A percentile compares a stretch with the other conserved stretches of the same genome.
phyloP scores from a whole-genome alignment of 1,140 invertebrate genomes.

The Pristionchus pacificus region DNA sequence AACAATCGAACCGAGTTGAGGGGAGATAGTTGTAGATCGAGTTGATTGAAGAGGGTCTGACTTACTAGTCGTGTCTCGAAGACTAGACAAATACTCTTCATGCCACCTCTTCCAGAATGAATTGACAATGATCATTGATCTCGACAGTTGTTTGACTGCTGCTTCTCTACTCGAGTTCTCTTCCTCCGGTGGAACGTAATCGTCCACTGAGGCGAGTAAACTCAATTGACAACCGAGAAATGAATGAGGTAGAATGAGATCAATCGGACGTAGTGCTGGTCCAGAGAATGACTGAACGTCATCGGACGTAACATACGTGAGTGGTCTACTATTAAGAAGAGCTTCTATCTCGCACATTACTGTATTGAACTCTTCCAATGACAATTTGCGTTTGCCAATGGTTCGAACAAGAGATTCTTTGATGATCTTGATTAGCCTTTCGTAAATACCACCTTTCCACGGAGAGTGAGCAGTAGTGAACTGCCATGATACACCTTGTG shows the following conservation, averaged over 20 bases:
- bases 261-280: neutral
- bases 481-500: neutral
- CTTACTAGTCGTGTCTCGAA: too few relatives aligned
- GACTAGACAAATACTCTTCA: neutral
- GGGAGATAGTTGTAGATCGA: neutral
- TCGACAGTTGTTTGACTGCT: too few relatives aligned
- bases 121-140: too few relatives aligned
- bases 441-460: constrained; percentile 3
- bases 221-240: neutral
- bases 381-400: neutral
- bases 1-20: neutral
- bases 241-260: neutral
- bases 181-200: neutral
- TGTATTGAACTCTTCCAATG: neutral
- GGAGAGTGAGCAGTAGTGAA: neutral
- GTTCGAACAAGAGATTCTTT: neutral
- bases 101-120: neutral
- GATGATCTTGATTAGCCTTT: neutral
- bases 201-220: neutral
- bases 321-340: neutral
- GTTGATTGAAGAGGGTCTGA: too few relatives aligned
- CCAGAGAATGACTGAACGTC: neutral
- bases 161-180: neutral
- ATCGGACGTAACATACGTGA: neutral
- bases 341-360: neutral